Conservation (phyloP, 1,140 invertebrate species). For the Bombyx mori region DNA sequence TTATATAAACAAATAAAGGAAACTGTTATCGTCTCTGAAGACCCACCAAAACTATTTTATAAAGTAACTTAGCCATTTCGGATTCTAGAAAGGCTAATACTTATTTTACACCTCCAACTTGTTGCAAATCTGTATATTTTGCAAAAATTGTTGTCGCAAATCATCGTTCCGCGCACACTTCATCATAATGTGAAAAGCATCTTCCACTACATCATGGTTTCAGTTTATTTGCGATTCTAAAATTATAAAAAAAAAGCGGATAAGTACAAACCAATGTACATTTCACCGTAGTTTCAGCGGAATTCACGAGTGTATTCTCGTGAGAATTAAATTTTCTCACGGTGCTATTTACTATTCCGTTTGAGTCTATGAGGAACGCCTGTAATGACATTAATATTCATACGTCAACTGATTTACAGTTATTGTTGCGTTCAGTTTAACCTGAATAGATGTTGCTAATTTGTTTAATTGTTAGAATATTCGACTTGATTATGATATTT, state of each 20-base stretch:
- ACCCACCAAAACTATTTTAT: too few relatives aligned
- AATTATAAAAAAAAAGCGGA: neutral
- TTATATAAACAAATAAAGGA: too few relatives aligned
- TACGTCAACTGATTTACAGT: constrained; percentile 12
- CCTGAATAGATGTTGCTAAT: neutral
- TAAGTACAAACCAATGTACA: neutral
- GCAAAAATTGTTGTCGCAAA: too few relatives aligned
- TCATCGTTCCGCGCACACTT: too few relatives aligned
- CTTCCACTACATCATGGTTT: neutral
- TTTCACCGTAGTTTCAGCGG: neutral
- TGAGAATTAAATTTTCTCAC: neutral
- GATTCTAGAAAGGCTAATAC: neutral
- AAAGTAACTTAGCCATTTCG: neutral
- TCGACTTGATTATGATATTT: neutral
- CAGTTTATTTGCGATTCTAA: neutral
- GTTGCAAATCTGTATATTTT: too few relatives aligned
- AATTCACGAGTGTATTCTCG: neutral
- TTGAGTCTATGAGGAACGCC: constrained; percentile 10
- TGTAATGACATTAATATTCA: constrained; percentile 23
- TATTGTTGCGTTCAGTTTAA: neutral
- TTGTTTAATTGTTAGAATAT: neutral
- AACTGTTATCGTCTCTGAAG: too few relatives aligned
- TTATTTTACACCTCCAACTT: neutral
- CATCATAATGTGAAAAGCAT: neutral
- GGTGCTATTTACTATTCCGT: constrained; percentile 15